Evolutionary conservation across 2,113 vertebrate genomes (phyloP), one percentile per base, ranked within the genome.

Genomic region (Saguinus midas): DNA sequence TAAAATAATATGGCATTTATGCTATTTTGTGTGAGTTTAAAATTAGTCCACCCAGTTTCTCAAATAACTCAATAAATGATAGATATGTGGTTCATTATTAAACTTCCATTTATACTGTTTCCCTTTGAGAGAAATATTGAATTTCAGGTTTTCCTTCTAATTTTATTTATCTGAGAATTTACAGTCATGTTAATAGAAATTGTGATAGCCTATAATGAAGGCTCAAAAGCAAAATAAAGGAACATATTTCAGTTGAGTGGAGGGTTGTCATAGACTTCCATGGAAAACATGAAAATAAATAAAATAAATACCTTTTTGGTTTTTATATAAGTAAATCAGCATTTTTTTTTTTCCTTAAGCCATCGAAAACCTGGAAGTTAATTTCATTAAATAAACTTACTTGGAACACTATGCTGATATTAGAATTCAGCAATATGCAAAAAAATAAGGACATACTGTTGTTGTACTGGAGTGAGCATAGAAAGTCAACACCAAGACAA

Each of bases 1-100:
- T 81, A 84, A 95, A 92, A 95, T 85, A 96, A 55, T 35, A 35
- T 81, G 3, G 16, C 73, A 11, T 97, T 90, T 32, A 86, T 94
- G 45, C 5, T 20, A 82, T 16, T 82, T 66, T 87, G 16, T 66
- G 45, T 17, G 14, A 45, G 20, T 73, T 76, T 86, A 89, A 95
- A 66, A 50, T 72, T 0, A 32, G 4, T 57, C 64, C 45, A 16
- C 14, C 16, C 17, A 78, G 5, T 50, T 76, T 92, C 79, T 95
- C 94, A 95, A 95, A 25, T 37, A 80, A 61, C 73, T 89, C 17
- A 48, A 86, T 21, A 87, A 75, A 64, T 80, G 5, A 40, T 40
- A 45, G 18, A 5, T 45, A 64, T 17, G 27, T 21, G 12, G 58
- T 80, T 76, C 18, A 72, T 40, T 92, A 75, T 80, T 76, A 86